Conservation (phyloP, 2,888 invertebrate genomes). For the Tipula helvola region DNA sequence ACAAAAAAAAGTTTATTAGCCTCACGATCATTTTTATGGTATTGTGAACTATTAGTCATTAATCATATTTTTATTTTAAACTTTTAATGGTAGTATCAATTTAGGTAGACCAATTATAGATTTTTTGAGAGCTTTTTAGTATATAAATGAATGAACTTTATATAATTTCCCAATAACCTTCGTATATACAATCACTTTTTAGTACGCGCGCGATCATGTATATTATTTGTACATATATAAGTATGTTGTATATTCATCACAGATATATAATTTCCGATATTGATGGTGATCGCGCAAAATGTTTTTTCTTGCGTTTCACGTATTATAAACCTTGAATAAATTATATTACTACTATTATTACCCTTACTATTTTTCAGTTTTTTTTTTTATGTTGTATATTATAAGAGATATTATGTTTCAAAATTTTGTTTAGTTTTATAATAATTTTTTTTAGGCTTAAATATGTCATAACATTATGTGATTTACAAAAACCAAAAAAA, state of each 20-base stretch:
- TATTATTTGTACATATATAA: background rate
- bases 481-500: background rate
- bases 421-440: background rate
- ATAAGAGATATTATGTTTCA: background rate
- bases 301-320: constrained; percentile 4
- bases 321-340: background rate
- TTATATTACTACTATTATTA: background rate
- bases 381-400: background rate
- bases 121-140: background rate
- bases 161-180: background rate
- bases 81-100: background rate
- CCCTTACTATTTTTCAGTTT: background rate
- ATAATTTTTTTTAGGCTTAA: background rate
- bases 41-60: background rate
- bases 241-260: background rate
- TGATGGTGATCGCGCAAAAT: background rate
- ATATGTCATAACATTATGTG: background rate
- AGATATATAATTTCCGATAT: constrained; percentile 4
- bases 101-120: background rate
- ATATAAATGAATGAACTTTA: background rate
- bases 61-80: background rate
- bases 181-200: background rate
- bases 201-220: background rate
- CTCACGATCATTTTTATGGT: background rate
- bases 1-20: background rate